Evolutionary conservation across 2,797 vertebrate species (phyloP).

Genomic region (Setipinna tenuifilis): DNA sequence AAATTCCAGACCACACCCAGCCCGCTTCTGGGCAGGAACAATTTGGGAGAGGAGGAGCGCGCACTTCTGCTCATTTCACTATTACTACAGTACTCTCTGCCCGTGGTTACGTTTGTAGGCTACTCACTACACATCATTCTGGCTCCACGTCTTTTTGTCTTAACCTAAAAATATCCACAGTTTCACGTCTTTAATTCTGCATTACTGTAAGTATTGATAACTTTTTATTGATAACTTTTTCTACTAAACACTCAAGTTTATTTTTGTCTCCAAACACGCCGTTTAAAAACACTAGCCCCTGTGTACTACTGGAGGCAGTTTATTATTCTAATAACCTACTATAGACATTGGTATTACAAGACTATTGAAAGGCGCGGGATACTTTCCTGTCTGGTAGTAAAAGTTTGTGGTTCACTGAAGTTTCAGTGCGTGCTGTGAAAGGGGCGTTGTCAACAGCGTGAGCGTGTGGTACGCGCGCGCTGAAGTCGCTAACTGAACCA

Average conservation of each 20-base stretch:
- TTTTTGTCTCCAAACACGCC: not conserved
- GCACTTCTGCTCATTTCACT: conserved; percentile 50
- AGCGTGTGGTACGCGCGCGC: conserved; percentile 18
- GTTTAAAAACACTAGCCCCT: not conserved
- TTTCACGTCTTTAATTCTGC: conserved; percentile 26
- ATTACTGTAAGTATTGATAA: not conserved
- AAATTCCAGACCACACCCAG: conserved; percentile 71
- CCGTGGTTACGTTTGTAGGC: conserved; percentile 48
- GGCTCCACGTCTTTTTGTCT: conserved; percentile 46
- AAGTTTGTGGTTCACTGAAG: conserved; percentile 13
- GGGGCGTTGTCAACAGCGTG: conserved; percentile 66
- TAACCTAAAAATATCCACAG: conserved; percentile 14
- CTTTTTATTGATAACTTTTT: not conserved
- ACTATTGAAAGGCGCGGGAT: not conserved
- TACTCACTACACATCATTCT: conserved; percentile 39
- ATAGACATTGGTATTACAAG: not conserved
- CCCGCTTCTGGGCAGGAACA: conserved; percentile 41
- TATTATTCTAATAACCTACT: not conserved
- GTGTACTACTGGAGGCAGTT: not conserved
- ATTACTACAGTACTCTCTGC: conserved; percentile 45
- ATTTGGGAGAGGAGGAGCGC: conserved; percentile 53
- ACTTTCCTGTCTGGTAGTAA: not conserved
- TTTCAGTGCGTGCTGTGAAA: conserved; percentile 57
- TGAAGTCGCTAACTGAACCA: conserved; percentile 21
- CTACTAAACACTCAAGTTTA: not conserved